A percentile compares a stretch with the other conserved stretches of the same genome.
Conservation (phyloP, 2,888 invertebrate species). For the Lumbricus terrestris region DNA sequence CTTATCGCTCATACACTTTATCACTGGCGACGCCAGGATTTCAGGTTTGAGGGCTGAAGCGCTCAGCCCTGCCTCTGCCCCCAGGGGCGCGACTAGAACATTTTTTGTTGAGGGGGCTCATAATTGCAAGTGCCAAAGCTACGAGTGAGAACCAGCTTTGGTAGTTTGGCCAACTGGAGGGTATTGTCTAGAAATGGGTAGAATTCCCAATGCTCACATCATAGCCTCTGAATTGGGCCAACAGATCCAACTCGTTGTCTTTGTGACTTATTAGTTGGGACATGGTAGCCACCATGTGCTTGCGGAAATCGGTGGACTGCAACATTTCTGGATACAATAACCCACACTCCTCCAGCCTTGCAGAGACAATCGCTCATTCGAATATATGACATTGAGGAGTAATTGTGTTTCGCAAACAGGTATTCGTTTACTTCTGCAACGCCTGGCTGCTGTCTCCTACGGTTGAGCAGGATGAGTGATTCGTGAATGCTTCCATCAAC, state of each 20-base stretch:
- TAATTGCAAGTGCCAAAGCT: too few relatives aligned
- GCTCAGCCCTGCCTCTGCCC: too few relatives aligned
- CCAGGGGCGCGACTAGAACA: too few relatives aligned
- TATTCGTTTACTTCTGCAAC: not conserved
- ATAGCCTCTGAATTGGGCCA: conserved; percentile 32
- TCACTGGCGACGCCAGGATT: too few relatives aligned
- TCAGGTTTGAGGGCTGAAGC: too few relatives aligned
- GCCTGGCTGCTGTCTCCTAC: not conserved
- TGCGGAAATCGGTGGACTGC: conserved; percentile 29
- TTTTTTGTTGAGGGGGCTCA: too few relatives aligned
- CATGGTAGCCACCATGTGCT: conserved; percentile 34
- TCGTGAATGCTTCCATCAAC: not conserved
- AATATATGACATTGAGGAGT: not conserved
- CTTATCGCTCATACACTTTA: too few relatives aligned
- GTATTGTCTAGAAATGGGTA: too few relatives aligned
- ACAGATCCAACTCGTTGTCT: conserved; percentile 32
- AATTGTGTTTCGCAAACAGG: not conserved
- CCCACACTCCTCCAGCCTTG: conserved; percentile 5
- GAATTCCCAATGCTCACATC: conserved; percentile 25
- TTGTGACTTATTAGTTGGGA: conserved; percentile 33
- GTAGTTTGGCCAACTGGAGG: too few relatives aligned
- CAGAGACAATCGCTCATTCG: not conserved
- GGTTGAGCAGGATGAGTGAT: not conserved
- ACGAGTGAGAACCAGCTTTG: too few relatives aligned
- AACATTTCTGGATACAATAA: conserved; percentile 24